These are phyloP conservation scores for Pangasius djambal DNA, from an alignment of 2,797 vertebrate genomes.

Conservation along the genomic window DNA sequence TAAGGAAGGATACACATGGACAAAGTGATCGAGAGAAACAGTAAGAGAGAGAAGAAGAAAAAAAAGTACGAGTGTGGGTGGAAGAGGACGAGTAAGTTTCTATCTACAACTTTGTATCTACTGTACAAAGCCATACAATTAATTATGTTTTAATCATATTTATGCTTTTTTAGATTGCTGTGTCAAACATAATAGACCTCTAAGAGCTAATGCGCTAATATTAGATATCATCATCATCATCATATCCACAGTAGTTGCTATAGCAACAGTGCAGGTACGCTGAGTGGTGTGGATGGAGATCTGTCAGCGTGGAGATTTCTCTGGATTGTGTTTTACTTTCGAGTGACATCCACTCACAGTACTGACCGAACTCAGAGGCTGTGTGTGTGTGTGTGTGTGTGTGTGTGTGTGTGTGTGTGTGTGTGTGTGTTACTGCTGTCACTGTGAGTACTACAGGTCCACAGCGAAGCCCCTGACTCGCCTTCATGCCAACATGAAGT, in stretches of 20 bases:
- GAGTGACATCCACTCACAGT: background rate
- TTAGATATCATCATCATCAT: background rate
- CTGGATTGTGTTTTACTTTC: background rate
- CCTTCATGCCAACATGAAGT: too few species aligned
- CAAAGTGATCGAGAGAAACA: constrained; percentile 46
- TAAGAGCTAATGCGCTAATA: background rate
- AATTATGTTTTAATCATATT: background rate
- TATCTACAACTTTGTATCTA: background rate
- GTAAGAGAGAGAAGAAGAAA: background rate
- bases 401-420: background rate
- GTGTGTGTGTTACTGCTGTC: too few species aligned
- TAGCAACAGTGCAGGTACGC: background rate
- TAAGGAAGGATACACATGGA: background rate
- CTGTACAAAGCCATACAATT: background rate
- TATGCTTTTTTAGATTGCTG: background rate
- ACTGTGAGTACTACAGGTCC: too few species aligned
- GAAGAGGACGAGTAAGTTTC: background rate
- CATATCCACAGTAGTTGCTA: background rate
- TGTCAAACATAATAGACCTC: background rate
- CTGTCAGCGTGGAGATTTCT: background rate
- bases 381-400: background rate
- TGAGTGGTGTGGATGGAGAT: background rate
- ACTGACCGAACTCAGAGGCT: too few species aligned
- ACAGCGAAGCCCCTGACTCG: too few species aligned
- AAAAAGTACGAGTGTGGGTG: too few species aligned